Percentiles rank a stretch among this genome's conserved stretches.
Conservation (phyloP, 2,113 vertebrate species). For the Antechinus flavipes region DNA sequence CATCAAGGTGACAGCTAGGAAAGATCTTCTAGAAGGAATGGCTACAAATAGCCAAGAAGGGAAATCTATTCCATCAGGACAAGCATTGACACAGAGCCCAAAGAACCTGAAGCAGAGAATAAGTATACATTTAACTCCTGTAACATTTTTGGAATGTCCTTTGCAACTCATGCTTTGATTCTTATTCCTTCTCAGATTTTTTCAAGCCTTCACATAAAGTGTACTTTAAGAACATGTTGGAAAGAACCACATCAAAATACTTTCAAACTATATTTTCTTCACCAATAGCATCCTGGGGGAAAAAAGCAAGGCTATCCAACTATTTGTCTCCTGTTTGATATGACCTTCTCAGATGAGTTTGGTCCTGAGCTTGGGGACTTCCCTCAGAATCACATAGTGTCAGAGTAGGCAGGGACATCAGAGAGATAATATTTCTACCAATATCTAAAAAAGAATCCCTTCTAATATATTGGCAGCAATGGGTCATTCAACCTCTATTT, state of each 20-base stretch:
- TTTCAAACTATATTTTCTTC: conserved; percentile 48
- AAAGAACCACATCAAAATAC: conserved; percentile 61
- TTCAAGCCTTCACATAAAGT: conserved; percentile 53
- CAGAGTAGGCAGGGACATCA: background rate
- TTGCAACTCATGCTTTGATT: conserved; percentile 22
- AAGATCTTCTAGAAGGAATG: background rate
- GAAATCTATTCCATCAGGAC: conserved; percentile 52
- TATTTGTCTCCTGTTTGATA: background rate
- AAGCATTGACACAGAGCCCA: conserved; percentile 37
- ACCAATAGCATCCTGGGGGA: conserved; percentile 36
- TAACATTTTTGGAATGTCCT: conserved; percentile 61
- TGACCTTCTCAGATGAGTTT: conserved; percentile 40
- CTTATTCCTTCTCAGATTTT: conserved; percentile 46
- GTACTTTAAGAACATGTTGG: conserved; percentile 62
- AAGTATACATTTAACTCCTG: conserved; percentile 30
- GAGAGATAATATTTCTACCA: background rate
- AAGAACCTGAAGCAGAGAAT: conserved; percentile 36
- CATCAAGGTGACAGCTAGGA: background rate
- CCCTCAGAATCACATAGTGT: background rate
- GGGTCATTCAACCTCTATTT: background rate
- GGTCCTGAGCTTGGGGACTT: conserved; percentile 14
- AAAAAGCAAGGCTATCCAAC: conserved; percentile 44
- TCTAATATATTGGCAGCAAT: background rate
- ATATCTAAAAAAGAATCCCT: background rate
- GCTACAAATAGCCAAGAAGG: background rate